Base-by-base conservation (phyloP, 2,888 invertebrate species). In the Brachyptera risi region DNA sequence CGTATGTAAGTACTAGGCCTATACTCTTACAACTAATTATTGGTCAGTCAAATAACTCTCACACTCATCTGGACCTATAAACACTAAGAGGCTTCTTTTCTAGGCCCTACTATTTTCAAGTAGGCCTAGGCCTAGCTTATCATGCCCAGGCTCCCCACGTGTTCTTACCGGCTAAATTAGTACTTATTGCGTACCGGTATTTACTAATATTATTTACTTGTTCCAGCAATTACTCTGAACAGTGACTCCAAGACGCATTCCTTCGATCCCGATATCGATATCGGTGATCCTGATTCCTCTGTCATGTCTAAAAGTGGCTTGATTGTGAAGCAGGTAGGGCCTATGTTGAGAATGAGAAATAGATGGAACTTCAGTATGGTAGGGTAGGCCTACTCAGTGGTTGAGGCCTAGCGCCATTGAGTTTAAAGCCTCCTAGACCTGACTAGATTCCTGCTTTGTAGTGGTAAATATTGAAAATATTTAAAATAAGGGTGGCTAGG, bases 201-300 rank as follows among this genome's bases (percentile, higher is more conserved):
- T n/a, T n/a, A n/a, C n/a, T n/a, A n/a, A n/a, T 13, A 3, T 24
- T 17, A n/a, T 13, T 24, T 23, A n/a, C 24, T 23, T 47, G 7
- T 21, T 2, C 4, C 47, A 47, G 47, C 47, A 3, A n/a, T 47
- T 4, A 2, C 24, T 4, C 24, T 47, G 24, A 24, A 7, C 24
- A 21, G 21, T 1, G 24, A 17, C 5, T 24, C 19, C 9, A 47
- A 21, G 4, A 2, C 47, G 9, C 21, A 47, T n/a, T 24, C 47
- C 24, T 47, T 47, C 24, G 47, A 47, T 47, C 47, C 47, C 9
- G 47, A 47, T 24, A 47, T 47, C n/a, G 47, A 47, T 4, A 47
- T 47, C 3, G 24, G 47, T n/a, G 24, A 24, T 3, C 23, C 19
- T 24, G 47, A 47, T 24, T 4, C 47, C 1, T 17, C 19, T 47